Percentiles rank a stretch among this genome's conserved stretches.
These are phyloP conservation scores for Phenganax stokvisi DNA, from an alignment of 92 coral and sea anemone genomes.

Conservation along the genomic window DNA sequence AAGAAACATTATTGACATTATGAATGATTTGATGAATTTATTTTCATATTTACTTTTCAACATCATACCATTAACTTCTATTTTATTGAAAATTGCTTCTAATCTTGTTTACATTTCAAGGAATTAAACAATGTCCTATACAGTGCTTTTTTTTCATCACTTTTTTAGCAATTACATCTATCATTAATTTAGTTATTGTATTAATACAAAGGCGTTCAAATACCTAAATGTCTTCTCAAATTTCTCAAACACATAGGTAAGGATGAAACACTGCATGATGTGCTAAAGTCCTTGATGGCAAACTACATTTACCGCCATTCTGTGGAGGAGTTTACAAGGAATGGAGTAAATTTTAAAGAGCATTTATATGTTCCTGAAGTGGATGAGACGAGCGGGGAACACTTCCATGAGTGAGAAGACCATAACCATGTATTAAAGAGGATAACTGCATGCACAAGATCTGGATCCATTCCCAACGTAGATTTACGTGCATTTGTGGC, in stretches of 20 bases:
- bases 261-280: slow-evolving; percentile 48
- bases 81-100: background rate
- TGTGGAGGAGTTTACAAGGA: slow-evolving; percentile 23
- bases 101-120: background rate
- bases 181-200: too few species aligned
- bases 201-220: too few species aligned
- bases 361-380: slow-evolving; percentile 56
- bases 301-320: slow-evolving; percentile 41
- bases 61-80: background rate
- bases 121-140: background rate
- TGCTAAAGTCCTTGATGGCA: slow-evolving; percentile 64
- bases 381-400: slow-evolving; percentile 29
- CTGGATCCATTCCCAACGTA: slow-evolving; percentile 46
- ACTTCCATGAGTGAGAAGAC: slow-evolving; percentile 58
- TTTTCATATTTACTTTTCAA: background rate
- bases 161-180: too few species aligned
- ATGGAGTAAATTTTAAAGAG: slow-evolving; percentile 49
- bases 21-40: too few species aligned
- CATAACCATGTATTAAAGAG: slow-evolving; percentile 59
- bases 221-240: too few species aligned
- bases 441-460: slow-evolving; percentile 38
- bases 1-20: too few species aligned
- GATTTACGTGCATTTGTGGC: slow-evolving; percentile 44
- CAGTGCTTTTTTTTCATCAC: background rate
- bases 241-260: slow-evolving; percentile 36